These are phyloP conservation scores for Pilophorus perplexus DNA, from an alignment of 2,888 invertebrate species.

Conservation along the genomic window DNA sequence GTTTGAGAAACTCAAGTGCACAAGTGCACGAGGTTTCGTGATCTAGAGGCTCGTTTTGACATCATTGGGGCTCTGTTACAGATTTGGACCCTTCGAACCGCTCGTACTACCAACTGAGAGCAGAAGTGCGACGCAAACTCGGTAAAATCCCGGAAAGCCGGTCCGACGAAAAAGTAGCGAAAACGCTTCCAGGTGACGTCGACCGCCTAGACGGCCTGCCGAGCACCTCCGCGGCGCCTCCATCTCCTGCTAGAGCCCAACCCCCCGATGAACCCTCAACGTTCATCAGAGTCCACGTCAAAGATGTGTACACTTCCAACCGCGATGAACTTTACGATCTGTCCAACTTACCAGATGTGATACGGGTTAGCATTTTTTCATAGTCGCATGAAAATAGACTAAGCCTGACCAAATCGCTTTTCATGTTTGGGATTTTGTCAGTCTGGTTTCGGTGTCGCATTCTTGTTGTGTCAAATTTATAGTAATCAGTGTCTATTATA, in stretches of 20 bases:
- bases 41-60: too few species aligned
- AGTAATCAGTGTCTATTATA: too few species aligned
- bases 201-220: too few species aligned
- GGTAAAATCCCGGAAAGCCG: background rate
- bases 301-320: constrained; percentile 4
- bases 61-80: background rate
- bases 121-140: background rate
- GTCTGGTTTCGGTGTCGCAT: too few species aligned
- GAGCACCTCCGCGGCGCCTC: too few species aligned
- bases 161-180: background rate
- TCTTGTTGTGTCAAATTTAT: too few species aligned
- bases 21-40: too few species aligned
- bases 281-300: constrained; percentile 2
- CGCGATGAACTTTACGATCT: constrained; percentile 2
- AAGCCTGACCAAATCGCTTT: constrained; percentile 8
- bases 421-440: too few species aligned
- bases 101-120: background rate
- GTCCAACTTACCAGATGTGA: background rate
- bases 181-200: background rate
- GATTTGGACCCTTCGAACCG: background rate
- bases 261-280: background rate
- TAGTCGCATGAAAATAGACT: too few species aligned
- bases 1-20: too few species aligned
- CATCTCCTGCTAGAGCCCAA: too few species aligned
- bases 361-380: too few species aligned